Conservation (phyloP, 2,797 vertebrate genomes). For the Fistularia commersonii region DNA sequence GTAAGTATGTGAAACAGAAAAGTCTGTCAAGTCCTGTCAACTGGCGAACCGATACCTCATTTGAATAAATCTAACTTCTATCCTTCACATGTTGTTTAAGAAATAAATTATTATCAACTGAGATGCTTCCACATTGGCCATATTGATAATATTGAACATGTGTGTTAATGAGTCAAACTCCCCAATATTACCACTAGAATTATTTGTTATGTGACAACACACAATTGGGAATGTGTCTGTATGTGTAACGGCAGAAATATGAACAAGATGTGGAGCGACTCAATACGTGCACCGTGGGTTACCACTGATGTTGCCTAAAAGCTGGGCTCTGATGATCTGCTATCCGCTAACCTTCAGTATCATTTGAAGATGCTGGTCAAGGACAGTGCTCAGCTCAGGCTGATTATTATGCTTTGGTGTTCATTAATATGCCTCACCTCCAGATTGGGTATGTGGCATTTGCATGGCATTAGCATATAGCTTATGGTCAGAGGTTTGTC, state of each 20-base stretch:
- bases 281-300: conserved; percentile 19
- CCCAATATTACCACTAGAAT: conserved; percentile 27
- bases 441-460: conserved; percentile 53
- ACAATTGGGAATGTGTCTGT: conserved; percentile 4
- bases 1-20: not conserved
- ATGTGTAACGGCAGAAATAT: conserved; percentile 22
- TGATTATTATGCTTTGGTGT: conserved; percentile 44
- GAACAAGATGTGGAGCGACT: not conserved
- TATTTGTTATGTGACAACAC: conserved; percentile 15
- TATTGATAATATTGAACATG: conserved; percentile 67
- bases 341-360: conserved; percentile 50
- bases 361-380: conserved; percentile 45
- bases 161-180: conserved; percentile 55
- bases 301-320: conserved; percentile 50
- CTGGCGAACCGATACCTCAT: not conserved
- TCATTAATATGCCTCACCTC: conserved; percentile 60
- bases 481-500: conserved; percentile 27
- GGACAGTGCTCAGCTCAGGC: conserved; percentile 35
- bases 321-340: conserved; percentile 30
- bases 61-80: conserved; percentile 4
- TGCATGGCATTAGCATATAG: conserved; percentile 63
- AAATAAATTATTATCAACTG: conserved; percentile 31
- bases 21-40: conserved; percentile 1
- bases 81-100: conserved; percentile 21
- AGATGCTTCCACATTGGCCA: conserved; percentile 52